Base-by-base conservation (phyloP, 2,113 vertebrate genomes). In the Silurus glanis region DNA sequence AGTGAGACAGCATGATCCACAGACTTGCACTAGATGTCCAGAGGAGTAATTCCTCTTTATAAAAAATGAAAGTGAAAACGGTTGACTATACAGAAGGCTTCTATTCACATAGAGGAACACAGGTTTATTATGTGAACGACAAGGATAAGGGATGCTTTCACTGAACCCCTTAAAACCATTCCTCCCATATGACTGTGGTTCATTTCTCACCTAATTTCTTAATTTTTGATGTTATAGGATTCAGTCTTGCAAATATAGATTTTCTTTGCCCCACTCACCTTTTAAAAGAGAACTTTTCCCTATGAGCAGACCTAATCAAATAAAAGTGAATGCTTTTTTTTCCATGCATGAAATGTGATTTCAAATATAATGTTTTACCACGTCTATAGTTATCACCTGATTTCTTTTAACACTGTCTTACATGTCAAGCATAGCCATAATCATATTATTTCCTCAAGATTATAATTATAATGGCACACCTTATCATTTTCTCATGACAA, bases 71-170 rank as follows among this genome's bases (percentile, higher is more conserved):
- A 84, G 89, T 84, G 80, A 62, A 86, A 83, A 51, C 51, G 53
- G 58, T 74, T 86, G 82, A 84, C 59, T 23, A 64, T 47, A 69
- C 80, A 80, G n/a, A 71, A 82, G 85, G 83, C 47, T 78, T 69
- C 83, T 78, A 85, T 79, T 85, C 85, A 87, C 79, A 84, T 75
- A 74, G 71, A 25, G 25, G 19, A 51, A 75, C 61, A 64, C 61
- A 59, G 55, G 55, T 82, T 82, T 71, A 89, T 87, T 82, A 82
- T 81, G 82, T 87, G 71, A 87, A 83, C 55, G 13, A 9, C 76
- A 81, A 37, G 71, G 66, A 83, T 58, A 66, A 67, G 28, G 51
- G n/a, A 61, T 75, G 75, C 81, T 56, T 89, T 67, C 21, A 10
- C 59, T 25, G 74, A 89, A 76, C 58, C 66, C 62, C 67, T 61